A percentile compares a stretch with the other conserved stretches of the same genome.
These are phyloP conservation scores for Keiferia lycopersicella DNA, from an alignment of 2,888 invertebrate genomes.

Conservation along the genomic window DNA sequence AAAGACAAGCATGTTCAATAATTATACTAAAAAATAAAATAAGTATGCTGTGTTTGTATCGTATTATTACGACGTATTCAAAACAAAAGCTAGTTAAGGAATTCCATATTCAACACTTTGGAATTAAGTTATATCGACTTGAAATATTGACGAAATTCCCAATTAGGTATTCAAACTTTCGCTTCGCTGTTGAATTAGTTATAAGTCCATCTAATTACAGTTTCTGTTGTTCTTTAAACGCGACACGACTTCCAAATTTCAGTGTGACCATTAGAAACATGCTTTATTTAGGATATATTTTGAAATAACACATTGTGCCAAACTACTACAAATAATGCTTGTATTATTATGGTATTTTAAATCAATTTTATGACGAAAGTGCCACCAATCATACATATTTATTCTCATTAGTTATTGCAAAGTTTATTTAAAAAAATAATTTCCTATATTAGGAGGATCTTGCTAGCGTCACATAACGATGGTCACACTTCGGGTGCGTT, in stretches of 20 bases:
- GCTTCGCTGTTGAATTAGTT: slow-evolving; percentile 37
- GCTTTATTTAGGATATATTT: neutral
- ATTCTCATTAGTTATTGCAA: too few species aligned
- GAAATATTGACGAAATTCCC: slow-evolving; percentile 26
- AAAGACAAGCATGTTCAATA: too few species aligned
- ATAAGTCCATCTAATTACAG: slow-evolving; percentile 55
- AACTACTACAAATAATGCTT: too few species aligned
- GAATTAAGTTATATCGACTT: neutral
- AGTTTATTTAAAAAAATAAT: too few species aligned
- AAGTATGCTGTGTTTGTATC: too few species aligned
- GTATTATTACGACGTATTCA: neutral
- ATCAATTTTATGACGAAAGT: too few species aligned
- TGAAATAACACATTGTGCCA: too few species aligned
- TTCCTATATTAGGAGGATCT: too few species aligned
- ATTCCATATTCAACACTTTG: neutral
- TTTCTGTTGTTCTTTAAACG: slow-evolving; percentile 55
- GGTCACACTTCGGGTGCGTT: neutral
- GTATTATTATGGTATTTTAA: too few species aligned
- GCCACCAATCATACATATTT: too few species aligned
- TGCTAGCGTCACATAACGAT: too few species aligned
- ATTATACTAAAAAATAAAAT: too few species aligned
- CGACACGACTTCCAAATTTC: slow-evolving; percentile 37
- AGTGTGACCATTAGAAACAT: slow-evolving; percentile 31
- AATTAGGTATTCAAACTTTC: slow-evolving; percentile 41
- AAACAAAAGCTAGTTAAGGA: neutral